Percentiles rank a stretch among this genome's conserved stretches.
Conservation (phyloP, 1,140 invertebrate species). For the Rhyacophila brunnea region DNA sequence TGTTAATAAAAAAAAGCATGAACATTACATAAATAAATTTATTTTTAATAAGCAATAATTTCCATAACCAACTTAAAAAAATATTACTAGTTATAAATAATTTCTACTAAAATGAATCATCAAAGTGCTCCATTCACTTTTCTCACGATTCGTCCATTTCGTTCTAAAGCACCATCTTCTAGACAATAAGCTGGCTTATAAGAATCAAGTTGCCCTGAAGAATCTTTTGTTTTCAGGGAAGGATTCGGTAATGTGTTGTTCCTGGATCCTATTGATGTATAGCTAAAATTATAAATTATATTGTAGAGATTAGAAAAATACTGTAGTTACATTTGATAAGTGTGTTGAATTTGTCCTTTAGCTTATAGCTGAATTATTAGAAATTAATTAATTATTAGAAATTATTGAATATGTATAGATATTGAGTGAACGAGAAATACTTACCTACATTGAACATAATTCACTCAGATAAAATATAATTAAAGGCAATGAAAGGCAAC, state of each 20-base stretch:
- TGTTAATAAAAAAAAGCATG: background rate
- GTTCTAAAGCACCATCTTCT: conserved; percentile 65
- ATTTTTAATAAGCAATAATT: background rate
- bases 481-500: too few relatives aligned
- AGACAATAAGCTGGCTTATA: conserved; percentile 82
- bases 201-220: conserved; percentile 45
- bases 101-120: background rate
- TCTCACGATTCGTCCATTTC: conserved; percentile 58
- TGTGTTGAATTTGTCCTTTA: too few relatives aligned
- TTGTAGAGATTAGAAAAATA: too few relatives aligned
- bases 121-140: conserved; percentile 4
- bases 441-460: too few relatives aligned
- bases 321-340: too few relatives aligned
- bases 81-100: background rate
- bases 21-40: background rate
- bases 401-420: too few relatives aligned
- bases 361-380: too few relatives aligned
- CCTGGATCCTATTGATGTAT: conserved; percentile 81
- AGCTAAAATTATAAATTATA: too few relatives aligned
- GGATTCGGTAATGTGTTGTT: conserved; percentile 81
- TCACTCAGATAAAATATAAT: too few relatives aligned
- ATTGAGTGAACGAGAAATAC: too few relatives aligned
- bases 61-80: background rate
- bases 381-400: too few relatives aligned
- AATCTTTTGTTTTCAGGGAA: conserved; percentile 56